Base-by-base conservation (phyloP, 2,797 vertebrate species). In the Novumbra hubbsi region DNA sequence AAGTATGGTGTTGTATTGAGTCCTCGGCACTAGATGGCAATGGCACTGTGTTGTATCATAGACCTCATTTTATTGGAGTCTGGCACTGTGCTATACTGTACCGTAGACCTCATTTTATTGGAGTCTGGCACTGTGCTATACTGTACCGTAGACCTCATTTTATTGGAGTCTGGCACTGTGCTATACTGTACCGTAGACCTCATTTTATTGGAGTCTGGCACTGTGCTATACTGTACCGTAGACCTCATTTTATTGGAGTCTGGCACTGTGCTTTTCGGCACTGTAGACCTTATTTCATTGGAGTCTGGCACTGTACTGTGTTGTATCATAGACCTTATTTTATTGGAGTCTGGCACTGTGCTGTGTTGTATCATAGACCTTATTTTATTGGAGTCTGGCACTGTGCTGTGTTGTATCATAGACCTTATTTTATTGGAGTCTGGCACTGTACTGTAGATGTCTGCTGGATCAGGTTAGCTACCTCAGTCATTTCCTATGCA, bases 21-120 rank as follows among this genome's bases (percentile, higher is more conserved):
- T 16, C 21, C 45, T 50, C 24, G 27, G 68, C 68, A 69, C 68
- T 50, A 69, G 68, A 28, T 69, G 68, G 68, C 68, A 69, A 45
- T 50, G 38, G 45, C 67, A 68, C n/a, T 15, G 67, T 68, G 24
- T 9, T 8, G 66, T 68, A 21, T 24, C 6, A 38, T 45, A 12
- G 41, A 45, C 2, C 15, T 30, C 15, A 5, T 15, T 45, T 14
- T 12, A 38, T 24, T 57, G n/a, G n/a, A 9, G 8, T 57, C 55
- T 57, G 55, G 9, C 41, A 6, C 41, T 57, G 55, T 21, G 9
- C 21, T 30, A 15, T 32, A 64, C 11, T 15, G 60, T 15, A 14
- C 28, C 34, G 63, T 65, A 65, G 27, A 65, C 28, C 27, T 9
- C 28, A 64, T 15, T 45, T 14, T 12, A 38, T 24, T 57, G n/a